A percentile compares a stretch with the other conserved stretches of the same genome.
phyloP scores from a whole-genome alignment of 2,113 vertebrate species.

The Vidua chalybeata region DNA sequence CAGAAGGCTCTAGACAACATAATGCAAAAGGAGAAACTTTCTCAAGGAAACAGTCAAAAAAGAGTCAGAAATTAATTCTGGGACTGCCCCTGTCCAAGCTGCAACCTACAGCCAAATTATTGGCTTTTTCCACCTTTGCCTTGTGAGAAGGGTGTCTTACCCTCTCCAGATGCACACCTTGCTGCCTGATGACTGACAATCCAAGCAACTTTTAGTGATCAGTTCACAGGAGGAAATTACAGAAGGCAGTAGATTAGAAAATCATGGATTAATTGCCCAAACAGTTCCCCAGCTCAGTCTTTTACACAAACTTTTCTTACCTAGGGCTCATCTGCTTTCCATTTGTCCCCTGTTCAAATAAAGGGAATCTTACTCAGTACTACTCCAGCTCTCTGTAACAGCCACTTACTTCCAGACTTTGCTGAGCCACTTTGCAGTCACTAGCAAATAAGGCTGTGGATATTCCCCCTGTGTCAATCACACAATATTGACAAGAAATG shows the following conservation, averaged over 20 bases:
- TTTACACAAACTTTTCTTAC: background rate
- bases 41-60: background rate
- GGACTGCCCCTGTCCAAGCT: background rate
- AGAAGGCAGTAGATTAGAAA: background rate
- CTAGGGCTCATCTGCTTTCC: background rate
- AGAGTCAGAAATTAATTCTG: background rate
- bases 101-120: background rate
- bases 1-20: background rate
- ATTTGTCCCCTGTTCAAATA: background rate
- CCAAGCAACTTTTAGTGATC: background rate
- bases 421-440: background rate
- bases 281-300: background rate
- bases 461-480: background rate
- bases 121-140: background rate
- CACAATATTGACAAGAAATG: background rate
- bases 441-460: background rate
- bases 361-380: rapidly evolving
- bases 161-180: background rate
- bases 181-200: background rate
- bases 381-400: rapidly evolving
- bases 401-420: background rate
- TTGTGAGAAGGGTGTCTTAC: background rate
- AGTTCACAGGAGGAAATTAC: background rate
- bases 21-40: background rate
- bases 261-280: background rate